phyloP scores from a whole-genome alignment of 2,888 invertebrate species.

The Scaptomyza polygonia region DNA sequence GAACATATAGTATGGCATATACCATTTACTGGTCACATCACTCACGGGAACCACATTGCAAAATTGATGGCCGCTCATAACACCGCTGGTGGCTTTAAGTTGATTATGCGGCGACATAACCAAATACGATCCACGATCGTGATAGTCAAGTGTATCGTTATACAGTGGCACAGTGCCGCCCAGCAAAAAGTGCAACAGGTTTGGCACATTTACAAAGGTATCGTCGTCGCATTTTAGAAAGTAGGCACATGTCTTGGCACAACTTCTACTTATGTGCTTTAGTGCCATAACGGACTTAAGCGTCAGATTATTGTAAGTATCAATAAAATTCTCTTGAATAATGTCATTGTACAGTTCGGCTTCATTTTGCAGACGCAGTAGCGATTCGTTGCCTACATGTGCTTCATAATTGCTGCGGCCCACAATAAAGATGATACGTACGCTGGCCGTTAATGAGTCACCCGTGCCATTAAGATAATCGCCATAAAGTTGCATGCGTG shows the following conservation, averaged over 20 bases:
- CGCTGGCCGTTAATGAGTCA: conserved; percentile 45
- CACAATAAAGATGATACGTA: conserved; percentile 82
- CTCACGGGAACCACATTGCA: conserved; percentile 91
- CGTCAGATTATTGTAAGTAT: conserved; percentile 94
- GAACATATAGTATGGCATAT: conserved; percentile 92
- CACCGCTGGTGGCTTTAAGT: conserved; percentile 83
- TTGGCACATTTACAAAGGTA: conserved; percentile 92
- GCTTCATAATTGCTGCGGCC: conserved; percentile 76
- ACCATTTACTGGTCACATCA: conserved; percentile 92
- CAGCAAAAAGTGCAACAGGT: conserved; percentile 86
- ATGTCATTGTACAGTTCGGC: conserved; percentile 89
- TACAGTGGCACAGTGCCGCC: conserved; percentile 84
- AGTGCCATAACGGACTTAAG: conserved; percentile 93
- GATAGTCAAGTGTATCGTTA: conserved; percentile 82
- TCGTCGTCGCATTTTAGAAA: conserved; percentile 95
- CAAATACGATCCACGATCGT: conserved; percentile 75
- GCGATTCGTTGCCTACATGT: conserved; percentile 85
- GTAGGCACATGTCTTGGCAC: conserved; percentile 86
- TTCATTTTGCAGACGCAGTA: conserved; percentile 88
- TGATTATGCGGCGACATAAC: conserved; percentile 78
- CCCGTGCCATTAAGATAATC: conserved; percentile 69
- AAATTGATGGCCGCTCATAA: conserved; percentile 91
- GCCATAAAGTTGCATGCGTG: conserved; percentile 70
- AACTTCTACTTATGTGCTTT: conserved; percentile 91
- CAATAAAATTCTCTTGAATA: conserved; percentile 92